A percentile compares a stretch with the other conserved stretches of the same genome.
These are phyloP conservation scores for Sarcophaga carnaria DNA, from an alignment of 2,888 invertebrate genomes.

Conservation along the genomic window DNA sequence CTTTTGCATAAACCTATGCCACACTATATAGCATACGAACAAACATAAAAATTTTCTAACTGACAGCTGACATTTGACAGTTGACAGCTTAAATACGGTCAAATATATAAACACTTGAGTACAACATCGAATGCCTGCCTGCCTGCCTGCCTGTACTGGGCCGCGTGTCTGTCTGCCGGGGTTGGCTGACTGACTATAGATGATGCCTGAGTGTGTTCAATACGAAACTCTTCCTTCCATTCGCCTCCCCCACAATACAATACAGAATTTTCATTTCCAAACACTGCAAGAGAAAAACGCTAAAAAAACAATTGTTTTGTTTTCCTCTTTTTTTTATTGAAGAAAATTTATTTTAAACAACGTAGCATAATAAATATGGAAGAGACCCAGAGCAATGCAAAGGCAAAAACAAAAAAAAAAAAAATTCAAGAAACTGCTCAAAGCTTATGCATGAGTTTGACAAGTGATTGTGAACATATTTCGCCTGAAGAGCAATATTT, in stretches of 20 bases:
- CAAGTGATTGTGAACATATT: slow-evolving; percentile 71
- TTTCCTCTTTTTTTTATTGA: no score
- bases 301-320: slow-evolving; percentile 19
- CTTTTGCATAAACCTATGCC: not conserved
- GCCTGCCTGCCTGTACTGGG: no score
- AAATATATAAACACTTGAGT: slow-evolving; percentile 57
- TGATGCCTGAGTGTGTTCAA: slow-evolving; percentile 7
- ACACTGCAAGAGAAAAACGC: slow-evolving; percentile 42
- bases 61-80: slow-evolving; percentile 71
- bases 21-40: not conserved
- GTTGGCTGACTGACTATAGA: no score
- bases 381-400: slow-evolving; percentile 39
- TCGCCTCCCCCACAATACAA: slow-evolving; percentile 7
- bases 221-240: not conserved
- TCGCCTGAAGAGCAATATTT: slow-evolving; percentile 48
- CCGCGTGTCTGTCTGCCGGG: no score
- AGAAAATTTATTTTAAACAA: slow-evolving; percentile 30
- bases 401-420: slow-evolving; percentile 2
- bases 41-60: slow-evolving; percentile 47
- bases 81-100: slow-evolving; percentile 71
- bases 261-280: not conserved
- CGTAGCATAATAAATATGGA: slow-evolving; percentile 42
- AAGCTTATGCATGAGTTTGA: slow-evolving; percentile 68
- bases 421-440: not conserved
- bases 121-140: slow-evolving; percentile 2